These are phyloP conservation scores for Cecropterus lyciades DNA, from an alignment of 1,140 invertebrate species.

Conservation along the genomic window DNA sequence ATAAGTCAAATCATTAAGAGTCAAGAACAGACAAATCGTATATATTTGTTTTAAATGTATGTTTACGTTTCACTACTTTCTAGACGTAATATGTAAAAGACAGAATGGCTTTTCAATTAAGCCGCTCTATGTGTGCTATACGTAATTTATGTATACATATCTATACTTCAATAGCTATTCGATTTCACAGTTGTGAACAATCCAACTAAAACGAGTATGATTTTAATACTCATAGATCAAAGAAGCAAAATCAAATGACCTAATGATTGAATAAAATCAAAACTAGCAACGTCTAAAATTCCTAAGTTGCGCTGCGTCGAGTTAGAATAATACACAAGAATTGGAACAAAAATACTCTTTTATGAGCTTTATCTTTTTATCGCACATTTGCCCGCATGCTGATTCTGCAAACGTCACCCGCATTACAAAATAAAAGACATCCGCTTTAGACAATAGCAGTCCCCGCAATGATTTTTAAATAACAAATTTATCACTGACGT, in stretches of 20 bases:
- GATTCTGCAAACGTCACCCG: constrained; percentile 32
- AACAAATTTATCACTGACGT: constrained; percentile 16
- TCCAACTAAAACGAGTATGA: too few species aligned
- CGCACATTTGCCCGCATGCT: constrained; percentile 25
- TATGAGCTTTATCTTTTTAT: constrained; percentile 22
- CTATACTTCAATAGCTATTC: too few species aligned
- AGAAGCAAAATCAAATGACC: neutral
- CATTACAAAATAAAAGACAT: constrained; percentile 36
- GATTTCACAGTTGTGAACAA: neutral
- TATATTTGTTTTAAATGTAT: too few species aligned
- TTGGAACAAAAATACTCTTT: constrained; percentile 19
- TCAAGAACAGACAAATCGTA: too few species aligned
- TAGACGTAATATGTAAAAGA: too few species aligned
- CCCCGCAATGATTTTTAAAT: constrained; percentile 27
- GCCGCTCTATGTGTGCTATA: too few species aligned
- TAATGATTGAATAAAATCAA: neutral
- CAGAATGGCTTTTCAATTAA: too few species aligned
- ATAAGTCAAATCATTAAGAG: too few species aligned
- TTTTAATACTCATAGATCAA: neutral
- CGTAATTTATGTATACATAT: too few species aligned
- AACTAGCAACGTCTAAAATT: constrained; percentile 13
- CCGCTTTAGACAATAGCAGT: constrained; percentile 19
- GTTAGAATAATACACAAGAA: constrained; percentile 7
- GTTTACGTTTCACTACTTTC: too few species aligned
- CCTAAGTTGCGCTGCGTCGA: constrained; percentile 1